Evolutionary conservation across 2,113 vertebrate genomes (phyloP), one percentile per base, ranked within the genome.

Genomic region (Seriola quinqueradiata): DNA sequence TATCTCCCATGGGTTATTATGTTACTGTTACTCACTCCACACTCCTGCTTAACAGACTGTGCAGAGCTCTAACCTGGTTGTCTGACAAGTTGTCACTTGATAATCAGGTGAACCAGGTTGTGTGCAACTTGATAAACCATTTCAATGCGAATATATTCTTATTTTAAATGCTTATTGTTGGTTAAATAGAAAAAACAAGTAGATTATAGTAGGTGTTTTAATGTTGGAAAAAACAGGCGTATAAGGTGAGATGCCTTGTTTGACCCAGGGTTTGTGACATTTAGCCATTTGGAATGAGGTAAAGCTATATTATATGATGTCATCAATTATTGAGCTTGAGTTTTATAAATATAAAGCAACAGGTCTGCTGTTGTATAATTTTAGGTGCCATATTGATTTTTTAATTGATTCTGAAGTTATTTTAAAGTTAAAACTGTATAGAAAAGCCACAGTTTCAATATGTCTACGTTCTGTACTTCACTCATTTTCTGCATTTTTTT

Each of bases 1-100:
- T 32, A 36, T 80, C 21, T 85, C 91, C 82, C 88, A 16, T 4
- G 70, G 84, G 86, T 76, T 52, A 50, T 74, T 81, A 80, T 84
- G 59, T 48, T 71, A 72, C 75, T 82, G 67, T 78, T 81, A 71
- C 36, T 71, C 21, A 72, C 36, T 58, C 61, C 60, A 34, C 48
- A 58, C 58, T 66, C 52, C 34, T 70, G 69, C 38, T 55, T 34
- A 86, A 55, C 64, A 75, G 44, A 69, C 55, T 66, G 16, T 66
- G 11, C 65, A 8, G 13, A 50, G 77, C 38, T 48, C 50, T 54
- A 44, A 28, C 21, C 10, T 46, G 44, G 4, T 64, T 68, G 8
- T 71, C 75, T 68, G 23, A 79, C 36, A 73, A 48, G 46, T 9
- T 7, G 16, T 21, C 23, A 21, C 42, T 42, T 66, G 34, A 66